Base-by-base conservation (phyloP, 2,888 invertebrate genomes). In the Saturnia pavonia region DNA sequence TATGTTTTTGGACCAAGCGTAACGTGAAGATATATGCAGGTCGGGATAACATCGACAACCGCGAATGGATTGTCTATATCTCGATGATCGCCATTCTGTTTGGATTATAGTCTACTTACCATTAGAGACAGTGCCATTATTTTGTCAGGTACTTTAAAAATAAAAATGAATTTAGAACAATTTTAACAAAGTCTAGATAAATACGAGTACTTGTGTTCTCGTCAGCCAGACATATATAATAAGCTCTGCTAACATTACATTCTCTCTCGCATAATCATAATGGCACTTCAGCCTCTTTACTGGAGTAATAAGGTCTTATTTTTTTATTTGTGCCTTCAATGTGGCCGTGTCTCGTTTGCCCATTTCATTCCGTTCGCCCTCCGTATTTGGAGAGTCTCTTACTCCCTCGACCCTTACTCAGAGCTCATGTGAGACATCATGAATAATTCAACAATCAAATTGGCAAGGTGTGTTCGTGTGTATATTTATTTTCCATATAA, bases 391-490 rank as follows among this genome's bases (percentile, higher is more conserved):
- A 88, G 85, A 82, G 86, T 84, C 85, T 84, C 85, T 82, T 76
- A 71, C 77, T 79, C 79, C 82, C 84, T 80, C 83, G 78, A 74
- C 73, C 75, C 79, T 78, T 85, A 87, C 90, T 88, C 90, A 57
- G 86, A 80, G 84, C 76, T 83, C 86, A 85, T 80, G 85, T 87
- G 90, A 90, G 88, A 89, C 86, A 82, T 85, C 90, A 93, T 92
- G 92, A 91, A 93, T 93, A 88, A 93, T 93, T 92, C 93, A 93
- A 88, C 88, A 87, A 89, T 90, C 88, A 90, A 92, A 92, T 92
- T 90, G 91, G 89, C 90, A 88, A 91, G 90, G 91, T 90, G 88
- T 88, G 85, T 87, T 85, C 85, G 83, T 80, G 82, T 88, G 88
- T 90, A 90, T 92, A 91, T 92, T 92, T 92, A 91, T 91, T 90